Conservation (phyloP, 2,888 invertebrate species). For the Ernsta delagoae region DNA sequence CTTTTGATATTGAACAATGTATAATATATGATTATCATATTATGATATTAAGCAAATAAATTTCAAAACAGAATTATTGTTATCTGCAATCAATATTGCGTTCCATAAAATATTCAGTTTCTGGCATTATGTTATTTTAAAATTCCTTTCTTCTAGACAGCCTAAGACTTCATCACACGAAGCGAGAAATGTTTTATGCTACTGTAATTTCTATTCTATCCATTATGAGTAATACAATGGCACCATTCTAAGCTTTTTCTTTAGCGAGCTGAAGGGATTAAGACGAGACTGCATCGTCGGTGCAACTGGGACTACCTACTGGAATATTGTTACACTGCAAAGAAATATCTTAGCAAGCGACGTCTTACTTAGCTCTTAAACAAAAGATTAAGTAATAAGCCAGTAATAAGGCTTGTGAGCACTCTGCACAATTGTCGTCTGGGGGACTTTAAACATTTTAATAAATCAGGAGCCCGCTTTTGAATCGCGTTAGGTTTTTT, state of each 20-base stretch:
- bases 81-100: no score
- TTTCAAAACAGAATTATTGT: no score
- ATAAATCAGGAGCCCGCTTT: conserved; percentile 7
- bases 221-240: conserved; percentile 19
- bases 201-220: conserved; percentile 13
- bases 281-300: conserved; percentile 18
- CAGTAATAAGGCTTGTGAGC: conserved; percentile 30
- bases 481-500: conserved; percentile 8
- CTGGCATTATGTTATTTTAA: neutral
- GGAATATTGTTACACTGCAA: conserved; percentile 31
- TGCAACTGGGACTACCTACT: conserved; percentile 1
- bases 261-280: conserved; percentile 24
- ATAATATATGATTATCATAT: no score
- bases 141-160: neutral
- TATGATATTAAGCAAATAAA: no score
- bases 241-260: conserved; percentile 17
- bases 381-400: conserved; percentile 37
- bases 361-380: conserved; percentile 35
- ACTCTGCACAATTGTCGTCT: conserved; percentile 32
- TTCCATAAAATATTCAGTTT: neutral
- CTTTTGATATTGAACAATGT: no score
- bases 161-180: conserved; percentile 1
- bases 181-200: neutral
- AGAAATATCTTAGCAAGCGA: conserved; percentile 21
- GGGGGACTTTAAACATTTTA: conserved; percentile 22